Evolutionary conservation across 2,113 vertebrate genomes (phyloP).

Genomic region (Lathamus discolor): DNA sequence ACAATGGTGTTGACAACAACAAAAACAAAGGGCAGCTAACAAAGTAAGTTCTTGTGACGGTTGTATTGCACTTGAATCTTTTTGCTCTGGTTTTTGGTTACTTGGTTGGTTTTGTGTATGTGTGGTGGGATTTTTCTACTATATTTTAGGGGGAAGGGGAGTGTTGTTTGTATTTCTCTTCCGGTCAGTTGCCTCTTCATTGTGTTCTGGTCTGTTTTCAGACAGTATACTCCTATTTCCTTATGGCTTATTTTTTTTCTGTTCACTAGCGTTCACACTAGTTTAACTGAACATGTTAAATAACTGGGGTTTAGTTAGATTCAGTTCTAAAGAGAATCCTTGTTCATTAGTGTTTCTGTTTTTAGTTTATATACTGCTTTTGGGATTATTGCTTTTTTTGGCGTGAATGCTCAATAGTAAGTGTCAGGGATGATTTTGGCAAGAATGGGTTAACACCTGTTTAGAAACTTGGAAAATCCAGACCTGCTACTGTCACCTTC

Average conservation of each 20-base stretch:
- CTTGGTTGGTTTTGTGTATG: not conserved
- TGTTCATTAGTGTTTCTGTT: not conserved
- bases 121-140: not conserved
- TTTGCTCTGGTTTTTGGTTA: not conserved
- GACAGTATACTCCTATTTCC: not conserved
- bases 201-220: not conserved
- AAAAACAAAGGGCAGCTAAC: conserved; percentile 93
- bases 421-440: not conserved
- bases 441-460: not conserved
- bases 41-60: conserved; percentile 82
- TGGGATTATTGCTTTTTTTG: not conserved
- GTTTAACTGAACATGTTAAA: not conserved
- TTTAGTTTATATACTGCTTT: not conserved
- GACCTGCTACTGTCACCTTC: not conserved
- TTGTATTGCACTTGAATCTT: not conserved
- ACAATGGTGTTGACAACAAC: conserved; percentile 97
- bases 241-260: not conserved
- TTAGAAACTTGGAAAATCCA: not conserved
- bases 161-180: not conserved
- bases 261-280: not conserved
- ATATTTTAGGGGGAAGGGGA: not conserved
- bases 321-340: not conserved
- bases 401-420: rapidly evolving
- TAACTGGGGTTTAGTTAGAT: not conserved
- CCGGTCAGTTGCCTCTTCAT: not conserved